Base-by-base conservation (phyloP, 2,888 invertebrate genomes). In the Tetropium fuscum region DNA sequence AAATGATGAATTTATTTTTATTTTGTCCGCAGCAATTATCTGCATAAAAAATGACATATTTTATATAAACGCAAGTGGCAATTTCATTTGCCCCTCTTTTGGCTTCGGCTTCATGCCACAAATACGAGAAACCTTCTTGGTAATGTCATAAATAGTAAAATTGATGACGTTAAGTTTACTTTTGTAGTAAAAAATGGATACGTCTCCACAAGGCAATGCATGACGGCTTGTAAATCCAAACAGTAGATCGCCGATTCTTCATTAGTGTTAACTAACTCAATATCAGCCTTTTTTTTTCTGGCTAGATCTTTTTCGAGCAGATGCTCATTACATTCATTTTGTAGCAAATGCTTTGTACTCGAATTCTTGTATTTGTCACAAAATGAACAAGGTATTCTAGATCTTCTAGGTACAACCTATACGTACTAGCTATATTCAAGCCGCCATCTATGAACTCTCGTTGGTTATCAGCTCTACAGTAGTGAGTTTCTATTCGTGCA, bases 21-120 rank as follows among this genome's bases (percentile, higher is more conserved):
- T n/a, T n/a, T n/a, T n/a, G n/a, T 22, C 22, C 22, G 22, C 22
- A 22, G 22, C 22, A 22, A 22, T 22, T 22, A 22, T 22, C 22
- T 22, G 22, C 22, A 7, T 22, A 22, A 22, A 22, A 22, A 22
- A 22, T 22, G 7, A 22, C 22, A 22, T 22, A 22, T 22, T 22
- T 22, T 22, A 57, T 32, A 25, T 30, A 30, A 7, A 56, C 13
- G 48, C 57, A 60, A 53, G 57, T 60, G 11, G 15, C 19, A 11
- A 60, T 51, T 44, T 60, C 56, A 51, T 56, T 56, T 13, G 51
- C 18, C 15, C 60, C 60, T 16, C 58, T 30, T 58, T 43, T 43
- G n/a, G 49, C 60, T 13, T 53, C 40, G 13, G 11, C n/a, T 25
- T 57, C 49, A 32, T 40, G 15, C 57, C 51, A 43, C 7, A 43